Conservation (phyloP, 2,797 vertebrate species). For the Ctenochaetus hawaiiensis region DNA sequence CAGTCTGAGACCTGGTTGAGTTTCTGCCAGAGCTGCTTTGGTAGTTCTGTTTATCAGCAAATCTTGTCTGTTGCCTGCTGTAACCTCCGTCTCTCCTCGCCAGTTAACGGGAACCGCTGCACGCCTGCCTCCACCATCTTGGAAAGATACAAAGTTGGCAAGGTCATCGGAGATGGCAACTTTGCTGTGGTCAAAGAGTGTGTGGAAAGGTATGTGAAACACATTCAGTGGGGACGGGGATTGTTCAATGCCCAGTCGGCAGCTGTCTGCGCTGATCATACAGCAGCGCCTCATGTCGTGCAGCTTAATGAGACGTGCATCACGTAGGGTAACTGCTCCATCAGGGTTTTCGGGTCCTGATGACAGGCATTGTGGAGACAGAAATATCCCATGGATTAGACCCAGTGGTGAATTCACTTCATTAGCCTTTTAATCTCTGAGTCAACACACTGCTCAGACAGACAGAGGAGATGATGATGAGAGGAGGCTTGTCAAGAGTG, state of each 20-base stretch:
- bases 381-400: constrained; percentile 56
- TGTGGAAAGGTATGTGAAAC: constrained; percentile 88
- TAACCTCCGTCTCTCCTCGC: constrained; percentile 48
- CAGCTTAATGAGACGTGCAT: constrained; percentile 20
- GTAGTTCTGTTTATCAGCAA: neutral
- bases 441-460: constrained; percentile 39
- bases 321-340: constrained; percentile 25
- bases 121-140: constrained; percentile 85
- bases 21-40: constrained; percentile 1
- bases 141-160: constrained; percentile 95
- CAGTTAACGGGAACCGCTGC: constrained; percentile 93
- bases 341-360: constrained; percentile 39
- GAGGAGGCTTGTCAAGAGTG: neutral
- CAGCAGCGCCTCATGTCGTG: neutral
- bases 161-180: constrained; percentile 98
- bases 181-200: constrained; percentile 98
- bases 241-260: constrained; percentile 1
- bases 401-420: constrained; percentile 57
- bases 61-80: neutral
- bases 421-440: constrained; percentile 62
- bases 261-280: constrained; percentile 2
- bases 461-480: constrained; percentile 9
- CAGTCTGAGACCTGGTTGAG: constrained; percentile 19
- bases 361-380: constrained; percentile 39
- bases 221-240: neutral